Evolutionary conservation across 92 coral and sea anemone genomes (phyloP).

Genomic region (Paramuricea clavata): DNA sequence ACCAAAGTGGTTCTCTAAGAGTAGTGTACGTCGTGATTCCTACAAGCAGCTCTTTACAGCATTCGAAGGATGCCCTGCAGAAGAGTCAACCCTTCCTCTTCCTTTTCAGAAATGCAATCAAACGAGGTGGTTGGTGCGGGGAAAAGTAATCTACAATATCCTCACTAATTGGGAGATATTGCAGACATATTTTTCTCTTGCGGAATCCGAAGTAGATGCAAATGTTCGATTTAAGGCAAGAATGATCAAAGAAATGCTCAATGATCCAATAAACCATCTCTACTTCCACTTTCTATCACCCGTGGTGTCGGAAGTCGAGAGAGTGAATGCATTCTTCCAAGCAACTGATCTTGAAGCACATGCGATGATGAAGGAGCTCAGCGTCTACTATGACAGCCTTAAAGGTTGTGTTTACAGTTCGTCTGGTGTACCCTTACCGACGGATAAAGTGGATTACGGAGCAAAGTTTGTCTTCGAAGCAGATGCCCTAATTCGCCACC

Average conservation of each 20-base stretch:
- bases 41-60: not conserved
- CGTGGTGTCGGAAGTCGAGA: slow-evolving; percentile 35
- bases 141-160: slow-evolving; percentile 38
- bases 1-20: not conserved
- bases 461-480: slow-evolving; percentile 17
- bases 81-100: not conserved
- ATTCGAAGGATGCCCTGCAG: not conserved
- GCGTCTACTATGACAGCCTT: not conserved
- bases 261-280: not conserved
- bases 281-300: slow-evolving; percentile 13
- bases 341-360: slow-evolving; percentile 43
- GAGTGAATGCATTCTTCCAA: slow-evolving; percentile 39
- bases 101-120: slow-evolving; percentile 24
- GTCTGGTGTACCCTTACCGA: not conserved
- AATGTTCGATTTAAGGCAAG: slow-evolving; percentile 23
- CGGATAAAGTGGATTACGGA: slow-evolving; percentile 12
- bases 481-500: slow-evolving; percentile 4
- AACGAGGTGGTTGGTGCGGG: slow-evolving; percentile 37
- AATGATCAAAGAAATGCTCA: slow-evolving; percentile 10
- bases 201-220: slow-evolving; percentile 15
- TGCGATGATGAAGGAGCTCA: not conserved
- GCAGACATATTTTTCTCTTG: not conserved
- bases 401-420: slow-evolving; percentile 21
- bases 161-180: slow-evolving; percentile 38
- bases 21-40: not conserved